Evolutionary conservation across 2,888 invertebrate species (phyloP), one percentile per base, ranked within the genome.

Genomic region (Eumacrocentrus americanus): DNA sequence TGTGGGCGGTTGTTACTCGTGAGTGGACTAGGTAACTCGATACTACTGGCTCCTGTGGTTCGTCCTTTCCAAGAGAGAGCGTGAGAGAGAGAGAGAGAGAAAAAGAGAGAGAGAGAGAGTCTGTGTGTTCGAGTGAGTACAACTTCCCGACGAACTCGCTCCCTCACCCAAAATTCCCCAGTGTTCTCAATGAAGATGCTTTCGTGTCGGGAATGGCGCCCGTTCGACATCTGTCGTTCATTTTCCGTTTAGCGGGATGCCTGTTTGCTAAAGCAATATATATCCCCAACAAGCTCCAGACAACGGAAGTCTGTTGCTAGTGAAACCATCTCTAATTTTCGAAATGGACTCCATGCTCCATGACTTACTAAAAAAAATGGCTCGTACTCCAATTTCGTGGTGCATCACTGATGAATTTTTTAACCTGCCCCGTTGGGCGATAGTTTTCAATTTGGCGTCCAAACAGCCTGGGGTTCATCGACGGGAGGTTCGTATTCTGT

Each of bases 181-280:
- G 25, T 20, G 4, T 56, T 71, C 74, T 70, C 72, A 64, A 65
- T 67, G 73, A 73, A 44, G 58, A 70, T 71, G 69, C 68, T 67
- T 69, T 69, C 65, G 60, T 66, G 57, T 61, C 59, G 60, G 67
- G 70, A 70, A 76, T 75, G 76, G 77, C 74, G 74, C 70, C 68
- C 68, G 71, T 60, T 69, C 70, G 70, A 76, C 80, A 80, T 80
- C 80, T 80, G 80, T 73, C 74, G 75, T 69, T 72, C 71, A 68
- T 71, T 68, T 66, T 65, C 47, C 40, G 50, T 42, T 50, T 63
- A 58, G 58, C 25, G 51, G 38, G 16, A 22, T 48, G 35, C 22
- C 20, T 20, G 42, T 23, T 48, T 16, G 40, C 47, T 14, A 12
- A 5, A 44, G 16, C 23, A 16, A 23, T 52, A 46, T 18, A 22